phyloP scores from a whole-genome alignment of 1,140 invertebrate species.

The Bombus pyrosoma region DNA sequence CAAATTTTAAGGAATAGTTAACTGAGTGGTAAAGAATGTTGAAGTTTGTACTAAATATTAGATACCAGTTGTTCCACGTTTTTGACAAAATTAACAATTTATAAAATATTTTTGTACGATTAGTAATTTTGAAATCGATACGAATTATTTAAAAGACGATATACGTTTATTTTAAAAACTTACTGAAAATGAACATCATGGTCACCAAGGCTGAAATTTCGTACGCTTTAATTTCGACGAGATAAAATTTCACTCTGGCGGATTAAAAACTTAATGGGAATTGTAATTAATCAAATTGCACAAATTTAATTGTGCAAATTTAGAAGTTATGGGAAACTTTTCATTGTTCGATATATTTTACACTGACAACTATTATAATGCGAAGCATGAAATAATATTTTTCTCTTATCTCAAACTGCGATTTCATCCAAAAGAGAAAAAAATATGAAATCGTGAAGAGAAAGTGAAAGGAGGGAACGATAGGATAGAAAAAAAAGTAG shows the following conservation, averaged over 20 bases:
- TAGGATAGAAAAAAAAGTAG: constrained; percentile 18
- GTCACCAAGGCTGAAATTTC: neutral
- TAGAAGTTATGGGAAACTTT: neutral
- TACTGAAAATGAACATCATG: neutral
- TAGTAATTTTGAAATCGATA: neutral
- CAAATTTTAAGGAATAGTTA: no score
- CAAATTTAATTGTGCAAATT: neutral
- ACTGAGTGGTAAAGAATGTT: no score
- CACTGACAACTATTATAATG: neutral
- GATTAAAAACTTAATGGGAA: neutral
- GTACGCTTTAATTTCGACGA: neutral
- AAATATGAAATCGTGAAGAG: constrained; percentile 36
- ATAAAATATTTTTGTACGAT: no score
- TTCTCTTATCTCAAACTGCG: neutral
- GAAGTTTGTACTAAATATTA: no score
- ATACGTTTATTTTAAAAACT: neutral
- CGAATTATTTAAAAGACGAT: neutral
- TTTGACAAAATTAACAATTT: no score
- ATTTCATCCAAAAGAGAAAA: neutral
- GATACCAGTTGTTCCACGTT: no score
- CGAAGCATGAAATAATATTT: neutral
- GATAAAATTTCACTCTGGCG: neutral
- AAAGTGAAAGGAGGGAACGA: constrained; percentile 18
- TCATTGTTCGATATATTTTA: neutral
- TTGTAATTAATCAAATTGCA: neutral